These are phyloP conservation scores for Trichonephila clavipes DNA, from an alignment of 1,140 invertebrate genomes.

Conservation along the genomic window DNA sequence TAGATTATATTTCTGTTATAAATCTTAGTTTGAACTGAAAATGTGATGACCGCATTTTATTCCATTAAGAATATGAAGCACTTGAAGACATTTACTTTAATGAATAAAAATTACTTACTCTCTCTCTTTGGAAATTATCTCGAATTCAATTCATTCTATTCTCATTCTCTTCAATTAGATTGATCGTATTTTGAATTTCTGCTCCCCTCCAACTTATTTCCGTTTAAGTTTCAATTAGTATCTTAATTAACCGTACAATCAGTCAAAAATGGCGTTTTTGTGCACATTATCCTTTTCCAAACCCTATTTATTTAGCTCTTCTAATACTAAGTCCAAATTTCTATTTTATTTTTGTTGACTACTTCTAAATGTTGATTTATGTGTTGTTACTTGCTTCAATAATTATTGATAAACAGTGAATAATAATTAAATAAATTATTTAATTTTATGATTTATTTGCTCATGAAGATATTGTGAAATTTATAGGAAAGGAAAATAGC, in stretches of 20 bases:
- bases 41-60: neutral
- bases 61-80: constrained; percentile 3
- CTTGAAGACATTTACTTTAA: constrained; percentile 8
- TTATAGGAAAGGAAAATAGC: too few relatives aligned
- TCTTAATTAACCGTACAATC: constrained; percentile 46
- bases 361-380: too few relatives aligned
- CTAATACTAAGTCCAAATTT: neutral
- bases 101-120: constrained; percentile 53
- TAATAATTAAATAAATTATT: too few relatives aligned
- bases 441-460: too few relatives aligned
- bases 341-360: too few relatives aligned
- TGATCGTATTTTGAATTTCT: constrained; percentile 41
- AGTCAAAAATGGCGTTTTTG: constrained; percentile 34
- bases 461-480: too few relatives aligned
- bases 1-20: neutral
- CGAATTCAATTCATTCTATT: constrained; percentile 2
- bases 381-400: too few relatives aligned
- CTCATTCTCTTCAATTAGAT: constrained; percentile 48
- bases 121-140: neutral
- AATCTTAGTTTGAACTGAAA: constrained; percentile 26
- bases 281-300: neutral
- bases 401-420: too few relatives aligned
- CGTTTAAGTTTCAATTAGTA: constrained; percentile 61
- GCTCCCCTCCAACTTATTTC: constrained; percentile 34
- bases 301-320: neutral